phyloP scores from a whole-genome alignment of 2,113 vertebrate genomes.

The Edolisoma coerulescens region DNA sequence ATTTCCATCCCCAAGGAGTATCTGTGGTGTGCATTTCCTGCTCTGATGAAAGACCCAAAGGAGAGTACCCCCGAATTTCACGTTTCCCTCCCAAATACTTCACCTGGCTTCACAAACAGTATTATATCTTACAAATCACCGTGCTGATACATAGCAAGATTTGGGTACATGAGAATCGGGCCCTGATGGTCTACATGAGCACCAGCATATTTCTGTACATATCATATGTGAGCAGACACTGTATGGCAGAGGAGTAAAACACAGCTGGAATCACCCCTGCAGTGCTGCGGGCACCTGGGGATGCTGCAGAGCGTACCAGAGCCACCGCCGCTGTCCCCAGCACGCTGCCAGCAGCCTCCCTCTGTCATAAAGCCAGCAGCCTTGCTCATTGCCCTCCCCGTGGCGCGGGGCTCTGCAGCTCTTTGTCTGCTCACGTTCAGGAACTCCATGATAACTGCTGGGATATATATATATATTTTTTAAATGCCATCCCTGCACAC shows the following conservation, averaged over 20 bases:
- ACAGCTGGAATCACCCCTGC: not conserved
- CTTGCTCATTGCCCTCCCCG: not conserved
- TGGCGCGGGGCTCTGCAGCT: not conserved
- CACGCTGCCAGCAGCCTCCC: not conserved
- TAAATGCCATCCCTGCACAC: not conserved
- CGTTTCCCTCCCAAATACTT: not conserved
- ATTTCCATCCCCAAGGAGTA: not conserved
- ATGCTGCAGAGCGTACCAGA: not conserved
- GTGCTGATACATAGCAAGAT: not conserved
- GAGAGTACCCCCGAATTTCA: not conserved
- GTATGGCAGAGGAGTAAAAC: not conserved
- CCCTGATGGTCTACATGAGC: not conserved
- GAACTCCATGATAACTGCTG: not conserved
- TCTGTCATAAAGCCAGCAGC: not conserved
- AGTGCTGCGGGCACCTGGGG: not conserved
- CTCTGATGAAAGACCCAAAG: not conserved
- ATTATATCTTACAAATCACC: not conserved
- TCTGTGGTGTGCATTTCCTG: not conserved
- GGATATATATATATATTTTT: not conserved
- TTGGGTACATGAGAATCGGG: not conserved
- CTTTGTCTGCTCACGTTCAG: not conserved
- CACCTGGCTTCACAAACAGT: not conserved
- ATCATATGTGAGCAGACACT: not conserved
- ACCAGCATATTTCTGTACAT: fast-evolving
- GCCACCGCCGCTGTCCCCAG: fast-evolving